Conservation (phyloP, 1,140 invertebrate genomes). For the Ectropis grisescens region DNA sequence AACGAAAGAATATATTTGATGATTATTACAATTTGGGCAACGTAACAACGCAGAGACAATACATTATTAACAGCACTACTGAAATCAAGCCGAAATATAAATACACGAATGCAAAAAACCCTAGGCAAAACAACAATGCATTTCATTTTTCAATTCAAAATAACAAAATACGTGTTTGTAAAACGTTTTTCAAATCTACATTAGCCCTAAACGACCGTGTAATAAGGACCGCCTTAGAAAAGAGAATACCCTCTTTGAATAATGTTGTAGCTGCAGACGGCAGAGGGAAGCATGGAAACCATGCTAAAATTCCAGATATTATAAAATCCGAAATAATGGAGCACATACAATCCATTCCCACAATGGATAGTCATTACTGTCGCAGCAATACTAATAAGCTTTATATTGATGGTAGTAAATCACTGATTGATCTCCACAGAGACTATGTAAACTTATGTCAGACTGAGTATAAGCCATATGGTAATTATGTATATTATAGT, state of each 20-base stretch:
- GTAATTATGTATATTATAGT: not conserved
- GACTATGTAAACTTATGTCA: slow-evolving; percentile 15
- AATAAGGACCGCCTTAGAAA: slow-evolving; percentile 1
- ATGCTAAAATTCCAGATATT: not conserved
- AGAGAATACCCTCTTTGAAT: not conserved
- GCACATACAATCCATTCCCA: slow-evolving; percentile 1
- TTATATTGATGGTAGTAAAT: slow-evolving; percentile 24
- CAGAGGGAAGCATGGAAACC: slow-evolving; percentile 1
- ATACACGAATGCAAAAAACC: slow-evolving; percentile 8
- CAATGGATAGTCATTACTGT: slow-evolving; percentile 1
- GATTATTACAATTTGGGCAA: not conserved
- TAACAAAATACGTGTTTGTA: slow-evolving; percentile 9
- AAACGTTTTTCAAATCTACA: slow-evolving; percentile 4
- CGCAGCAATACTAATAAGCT: slow-evolving; percentile 15
- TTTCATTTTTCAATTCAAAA: slow-evolving; percentile 8
- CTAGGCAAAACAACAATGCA: slow-evolving; percentile 7
- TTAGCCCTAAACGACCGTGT: not conserved
- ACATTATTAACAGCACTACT: slow-evolving; percentile 2
- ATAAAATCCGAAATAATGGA: not conserved
- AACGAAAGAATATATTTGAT: slow-evolving; percentile 1
- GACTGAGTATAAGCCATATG: not conserved
- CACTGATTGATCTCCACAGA: slow-evolving; percentile 20
- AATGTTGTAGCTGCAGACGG: slow-evolving; percentile 1
- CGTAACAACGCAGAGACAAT: slow-evolving; percentile 3
- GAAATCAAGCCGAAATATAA: slow-evolving; percentile 10